phyloP scores from a whole-genome alignment of 2,888 invertebrate genomes.

The Strigamia transsilvanica region DNA sequence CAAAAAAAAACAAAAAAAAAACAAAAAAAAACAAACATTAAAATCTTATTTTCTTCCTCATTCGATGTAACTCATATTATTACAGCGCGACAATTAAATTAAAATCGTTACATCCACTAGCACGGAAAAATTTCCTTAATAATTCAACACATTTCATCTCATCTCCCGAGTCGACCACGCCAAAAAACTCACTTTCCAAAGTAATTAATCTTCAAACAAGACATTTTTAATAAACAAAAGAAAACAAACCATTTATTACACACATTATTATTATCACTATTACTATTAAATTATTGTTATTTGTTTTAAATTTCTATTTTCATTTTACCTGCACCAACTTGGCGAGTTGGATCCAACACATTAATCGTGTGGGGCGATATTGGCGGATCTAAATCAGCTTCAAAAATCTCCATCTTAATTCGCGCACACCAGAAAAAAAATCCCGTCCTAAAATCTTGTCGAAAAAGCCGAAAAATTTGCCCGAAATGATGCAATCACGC shows the following conservation, averaged over 20 bases:
- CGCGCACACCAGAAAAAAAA: neutral
- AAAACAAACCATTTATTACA: too few relatives aligned
- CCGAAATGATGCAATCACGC: neutral
- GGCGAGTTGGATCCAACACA: conserved; percentile 12
- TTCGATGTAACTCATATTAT: neutral
- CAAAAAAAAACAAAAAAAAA: neutral
- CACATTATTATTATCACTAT: too few relatives aligned
- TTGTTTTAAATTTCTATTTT: neutral
- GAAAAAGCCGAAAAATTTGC: neutral
- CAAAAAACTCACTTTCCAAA: neutral
- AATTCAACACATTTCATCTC: neutral
- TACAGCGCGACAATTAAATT: too few relatives aligned
- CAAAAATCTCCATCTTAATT: conserved; percentile 45
- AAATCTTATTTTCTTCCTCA: neutral
- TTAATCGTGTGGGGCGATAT: conserved; percentile 41
- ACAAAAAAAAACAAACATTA: neutral
- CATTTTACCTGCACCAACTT: conserved; percentile 38
- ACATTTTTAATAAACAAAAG: too few relatives aligned
- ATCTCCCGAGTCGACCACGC: neutral
- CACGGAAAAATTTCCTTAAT: neutral
- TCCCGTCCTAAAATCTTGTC: neutral
- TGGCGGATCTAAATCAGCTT: conserved; percentile 21
- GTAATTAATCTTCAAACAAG: neutral
- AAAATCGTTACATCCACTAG: neutral
- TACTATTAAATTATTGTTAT: neutral